A percentile compares a stretch with the other conserved stretches of the same genome.
These are phyloP conservation scores for Gisinianus flammeolus DNA, from an alignment of 2,888 invertebrate genomes.

Conservation along the genomic window DNA sequence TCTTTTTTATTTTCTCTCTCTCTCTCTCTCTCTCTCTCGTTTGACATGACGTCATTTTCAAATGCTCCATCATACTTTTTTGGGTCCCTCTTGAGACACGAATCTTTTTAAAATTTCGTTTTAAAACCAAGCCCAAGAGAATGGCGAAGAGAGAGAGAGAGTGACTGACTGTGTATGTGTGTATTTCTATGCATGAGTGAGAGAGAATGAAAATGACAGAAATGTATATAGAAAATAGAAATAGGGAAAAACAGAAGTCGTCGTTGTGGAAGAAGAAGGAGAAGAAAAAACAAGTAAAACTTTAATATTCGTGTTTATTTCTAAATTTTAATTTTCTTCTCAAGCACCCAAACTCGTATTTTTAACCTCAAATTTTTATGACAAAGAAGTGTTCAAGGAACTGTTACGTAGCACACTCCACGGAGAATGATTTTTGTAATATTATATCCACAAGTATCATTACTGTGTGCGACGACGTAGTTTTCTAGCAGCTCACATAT, in stretches of 20 bases:
- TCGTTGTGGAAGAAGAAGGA: no score
- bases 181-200: neutral
- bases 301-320: conserved; percentile 17
- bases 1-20: conserved; percentile 31
- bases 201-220: neutral
- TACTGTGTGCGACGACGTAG: neutral
- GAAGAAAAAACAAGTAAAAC: neutral
- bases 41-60: conserved; percentile 41
- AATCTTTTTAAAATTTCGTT: conserved; percentile 6
- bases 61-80: conserved; percentile 38
- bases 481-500: neutral
- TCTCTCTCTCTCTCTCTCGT: conserved; percentile 21
- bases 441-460: no score
- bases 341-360: conserved; percentile 3
- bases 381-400: neutral
- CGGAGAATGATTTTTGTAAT: no score
- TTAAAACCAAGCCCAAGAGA: neutral
- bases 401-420: no score
- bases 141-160: neutral
- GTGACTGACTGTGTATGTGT: no score
- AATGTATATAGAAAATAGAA: neutral
- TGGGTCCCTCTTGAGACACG: conserved; percentile 31
- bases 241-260: no score
- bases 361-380: conserved; percentile 16
- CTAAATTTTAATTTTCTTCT: conserved; percentile 13